Percentiles rank a stretch among this genome's conserved stretches.
These are phyloP conservation scores for Gephyroberyx darwinii DNA, from an alignment of 2,797 vertebrate genomes.

Conservation along the genomic window DNA sequence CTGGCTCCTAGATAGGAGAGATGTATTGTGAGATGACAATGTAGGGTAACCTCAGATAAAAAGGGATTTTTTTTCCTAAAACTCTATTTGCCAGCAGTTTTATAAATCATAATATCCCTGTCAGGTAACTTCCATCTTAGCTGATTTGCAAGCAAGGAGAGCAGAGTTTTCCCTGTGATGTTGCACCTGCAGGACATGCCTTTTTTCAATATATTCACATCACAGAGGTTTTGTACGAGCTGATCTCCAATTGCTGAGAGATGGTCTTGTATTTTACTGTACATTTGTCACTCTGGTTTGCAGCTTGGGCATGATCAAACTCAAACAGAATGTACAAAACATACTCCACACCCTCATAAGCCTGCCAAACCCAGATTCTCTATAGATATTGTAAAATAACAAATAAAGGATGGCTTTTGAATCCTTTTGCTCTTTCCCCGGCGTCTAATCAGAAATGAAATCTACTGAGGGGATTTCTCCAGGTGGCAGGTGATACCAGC, in stretches of 20 bases:
- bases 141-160: slow-evolving; percentile 33
- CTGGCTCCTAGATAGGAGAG: slow-evolving; percentile 35
- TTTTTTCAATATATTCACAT: slow-evolving; percentile 27
- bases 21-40: slow-evolving; percentile 54
- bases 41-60: slow-evolving; percentile 54
- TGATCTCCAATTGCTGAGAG: slow-evolving; percentile 28
- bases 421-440: slow-evolving; percentile 55
- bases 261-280: neutral
- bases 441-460: slow-evolving; percentile 75
- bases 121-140: slow-evolving; percentile 50
- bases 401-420: slow-evolving; percentile 79
- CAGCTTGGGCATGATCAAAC: slow-evolving; percentile 52
- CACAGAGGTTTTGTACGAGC: slow-evolving; percentile 11
- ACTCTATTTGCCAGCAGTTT: slow-evolving; percentile 30
- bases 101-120: slow-evolving; percentile 52
- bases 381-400: slow-evolving; percentile 74
- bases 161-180: slow-evolving; percentile 50
- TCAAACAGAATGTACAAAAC: slow-evolving; percentile 59
- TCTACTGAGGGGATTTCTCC: slow-evolving; percentile 73
- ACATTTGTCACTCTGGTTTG: slow-evolving; percentile 41
- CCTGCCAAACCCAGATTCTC: slow-evolving; percentile 74
- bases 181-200: slow-evolving; percentile 55
- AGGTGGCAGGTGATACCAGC: slow-evolving; percentile 80
- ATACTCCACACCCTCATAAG: slow-evolving; percentile 71
- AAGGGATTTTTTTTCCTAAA: slow-evolving; percentile 44